phyloP scores from a whole-genome alignment of 2,797 vertebrate genomes.

The Orientallactaga sibirica region DNA sequence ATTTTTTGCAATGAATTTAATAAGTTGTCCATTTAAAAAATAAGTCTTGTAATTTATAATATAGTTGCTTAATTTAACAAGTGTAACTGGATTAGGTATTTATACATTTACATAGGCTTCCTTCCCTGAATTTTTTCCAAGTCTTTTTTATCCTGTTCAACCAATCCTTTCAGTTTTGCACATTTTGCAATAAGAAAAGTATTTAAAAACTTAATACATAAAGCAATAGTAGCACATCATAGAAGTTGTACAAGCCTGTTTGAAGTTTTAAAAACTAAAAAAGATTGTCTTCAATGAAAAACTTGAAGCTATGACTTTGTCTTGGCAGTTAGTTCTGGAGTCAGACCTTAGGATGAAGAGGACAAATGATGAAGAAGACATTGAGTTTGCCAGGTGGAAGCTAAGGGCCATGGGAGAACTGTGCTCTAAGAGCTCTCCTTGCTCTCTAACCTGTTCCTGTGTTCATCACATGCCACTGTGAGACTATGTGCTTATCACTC shows the following conservation, averaged over 20 bases:
- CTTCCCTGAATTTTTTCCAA: background rate
- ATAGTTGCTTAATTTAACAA: slow-evolving; percentile 45
- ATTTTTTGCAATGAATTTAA: slow-evolving; percentile 53
- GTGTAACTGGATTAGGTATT: background rate
- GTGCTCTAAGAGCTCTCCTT: background rate
- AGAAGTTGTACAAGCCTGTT: background rate
- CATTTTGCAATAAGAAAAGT: slow-evolving; percentile 1
- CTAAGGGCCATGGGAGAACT: background rate
- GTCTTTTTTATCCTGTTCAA: background rate
- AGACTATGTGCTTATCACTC: background rate
- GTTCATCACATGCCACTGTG: background rate
- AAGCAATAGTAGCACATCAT: background rate
- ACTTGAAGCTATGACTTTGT: slow-evolving; percentile 43
- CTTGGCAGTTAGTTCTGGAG: slow-evolving; percentile 13
- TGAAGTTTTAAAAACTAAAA: background rate
- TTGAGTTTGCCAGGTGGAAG: slow-evolving; percentile 28
- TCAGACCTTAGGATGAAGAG: slow-evolving; percentile 8
- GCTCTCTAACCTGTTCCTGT: background rate
- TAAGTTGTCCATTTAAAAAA: slow-evolving; percentile 44
- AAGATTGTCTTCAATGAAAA: slow-evolving; percentile 1
- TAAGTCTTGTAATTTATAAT: slow-evolving; percentile 27
- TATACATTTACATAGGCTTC: background rate
- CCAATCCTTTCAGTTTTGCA: slow-evolving; percentile 35
- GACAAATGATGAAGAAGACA: slow-evolving; percentile 34
- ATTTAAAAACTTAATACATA: slow-evolving; percentile 30